Base-by-base conservation (phyloP, 92 coral and sea anemone species). In the Plumapathes pennacea region DNA sequence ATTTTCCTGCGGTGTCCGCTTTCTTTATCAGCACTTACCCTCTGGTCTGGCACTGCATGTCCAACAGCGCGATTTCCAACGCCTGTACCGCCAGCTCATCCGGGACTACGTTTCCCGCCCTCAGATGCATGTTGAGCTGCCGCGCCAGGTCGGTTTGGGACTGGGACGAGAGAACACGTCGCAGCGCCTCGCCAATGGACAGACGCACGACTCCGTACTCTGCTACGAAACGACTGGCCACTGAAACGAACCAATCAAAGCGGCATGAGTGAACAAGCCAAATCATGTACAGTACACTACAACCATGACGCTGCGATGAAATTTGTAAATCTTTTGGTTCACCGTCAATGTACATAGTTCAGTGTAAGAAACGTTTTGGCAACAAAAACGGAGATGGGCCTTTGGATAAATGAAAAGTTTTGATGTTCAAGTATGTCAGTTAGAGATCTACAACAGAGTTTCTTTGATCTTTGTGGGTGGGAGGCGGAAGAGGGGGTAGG, bases 51-150 rank as follows among this genome's bases (percentile, higher is more conserved):
- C 92, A 88, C 64, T 92, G 98, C 89, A 81, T 77, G 57, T 88
- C 96, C 60, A 88, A 72, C 43, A 92, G 65, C 3, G 85, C 87
- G 6, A 92, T 72, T 40, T 92, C 98, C 33, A 92, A 68, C 4
- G 98, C 91, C 46, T 92, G 98, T 7, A 92, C 89, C 10, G 96
- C 98, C 22, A 92, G 74, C 22, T 92, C 98, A 41, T 92, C 98
- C 25, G 98, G 98, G 19, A 92, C 96, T 11, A 89, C 85, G 43
- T 69, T 84, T 32, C 98, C 98, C 29, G 86, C 60, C 22, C 79
- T 76, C 10, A 88, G 72, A 69, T 92, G 96, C 2, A 76, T 67
- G 47, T 84, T 84, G 46, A 92, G 88, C 54, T 92, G 98, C 41
- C 81, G 74, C 0, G 86, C 88, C 17, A 92, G 77, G 18, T 92